These are phyloP conservation scores for Drosophila varians DNA, from an alignment of 1,140 invertebrate species.

Conservation along the genomic window DNA sequence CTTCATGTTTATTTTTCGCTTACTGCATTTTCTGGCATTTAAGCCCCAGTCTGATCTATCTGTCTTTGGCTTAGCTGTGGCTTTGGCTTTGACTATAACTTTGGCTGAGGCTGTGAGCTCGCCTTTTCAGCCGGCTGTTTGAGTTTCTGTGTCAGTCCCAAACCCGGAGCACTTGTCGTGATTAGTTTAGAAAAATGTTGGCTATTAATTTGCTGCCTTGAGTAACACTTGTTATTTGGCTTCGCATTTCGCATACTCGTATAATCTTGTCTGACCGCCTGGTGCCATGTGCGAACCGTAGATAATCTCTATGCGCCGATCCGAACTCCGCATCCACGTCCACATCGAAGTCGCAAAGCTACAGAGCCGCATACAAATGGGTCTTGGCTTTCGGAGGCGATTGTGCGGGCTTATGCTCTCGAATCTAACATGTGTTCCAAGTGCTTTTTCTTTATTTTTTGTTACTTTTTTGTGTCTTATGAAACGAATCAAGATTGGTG, in stretches of 20 bases:
- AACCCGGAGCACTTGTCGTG: conserved; percentile 58
- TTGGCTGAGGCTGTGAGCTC: conserved; percentile 1
- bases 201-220: conserved; percentile 67
- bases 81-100: background rate
- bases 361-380: conserved; percentile 35
- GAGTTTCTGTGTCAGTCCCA: conserved; percentile 43
- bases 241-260: conserved; percentile 42
- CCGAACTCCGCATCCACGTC: conserved; percentile 13
- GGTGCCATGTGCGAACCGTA: conserved; percentile 46
- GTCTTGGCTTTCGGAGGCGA: conserved; percentile 10
- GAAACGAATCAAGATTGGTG: conserved; percentile 19
- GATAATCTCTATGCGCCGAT: conserved; percentile 49
- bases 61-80: conserved; percentile 17
- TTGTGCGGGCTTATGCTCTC: conserved; percentile 24
- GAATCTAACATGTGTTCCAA: conserved; percentile 37
- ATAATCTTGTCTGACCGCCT: conserved; percentile 61
- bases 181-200: conserved; percentile 67
- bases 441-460: conserved; percentile 10
- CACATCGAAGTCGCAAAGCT: conserved; percentile 2
- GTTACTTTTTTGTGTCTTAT: conserved; percentile 15
- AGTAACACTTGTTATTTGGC: conserved; percentile 67
- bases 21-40: conserved; percentile 51
- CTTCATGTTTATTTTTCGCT: conserved; percentile 49
- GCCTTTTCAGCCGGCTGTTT: conserved; percentile 21
- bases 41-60: conserved; percentile 40